Conservation (phyloP, 2,113 vertebrate genomes). For the Myotis lucifugus region DNA sequence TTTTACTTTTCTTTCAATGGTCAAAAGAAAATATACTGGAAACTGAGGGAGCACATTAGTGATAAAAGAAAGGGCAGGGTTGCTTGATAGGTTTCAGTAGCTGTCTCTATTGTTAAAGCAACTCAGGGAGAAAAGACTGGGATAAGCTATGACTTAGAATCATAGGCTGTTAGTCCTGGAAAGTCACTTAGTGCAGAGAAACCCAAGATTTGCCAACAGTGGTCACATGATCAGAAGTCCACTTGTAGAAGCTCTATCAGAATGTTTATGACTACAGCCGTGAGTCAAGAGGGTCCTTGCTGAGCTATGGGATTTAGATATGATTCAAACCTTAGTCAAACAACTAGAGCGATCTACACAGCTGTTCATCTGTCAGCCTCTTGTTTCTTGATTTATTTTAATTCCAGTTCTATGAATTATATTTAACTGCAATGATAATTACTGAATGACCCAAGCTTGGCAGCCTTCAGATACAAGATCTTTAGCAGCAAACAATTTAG, state of each 20-base stretch:
- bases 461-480: not conserved
- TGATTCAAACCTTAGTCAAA: slow-evolving; percentile 66
- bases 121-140: slow-evolving; percentile 47
- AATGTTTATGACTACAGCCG: not conserved
- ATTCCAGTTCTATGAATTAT: not conserved
- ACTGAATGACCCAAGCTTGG: not conserved
- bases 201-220: slow-evolving; percentile 60
- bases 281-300: slow-evolving; percentile 62
- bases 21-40: slow-evolving; percentile 4
- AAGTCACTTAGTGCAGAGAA: slow-evolving; percentile 50
- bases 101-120: slow-evolving; percentile 46
- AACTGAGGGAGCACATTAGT: not conserved
- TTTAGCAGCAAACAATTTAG: slow-evolving; percentile 10
- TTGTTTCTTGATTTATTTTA: slow-evolving; percentile 26
- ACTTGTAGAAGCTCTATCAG: not conserved
- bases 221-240: slow-evolving; percentile 44
- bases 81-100: slow-evolving; percentile 9
- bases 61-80: not conserved
- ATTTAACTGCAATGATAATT: not conserved
- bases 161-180: not conserved
- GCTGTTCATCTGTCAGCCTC: not conserved
- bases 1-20: slow-evolving; percentile 28
- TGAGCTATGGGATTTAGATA: slow-evolving; percentile 46
- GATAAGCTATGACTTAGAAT: slow-evolving; percentile 44
- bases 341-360: not conserved